A percentile compares a stretch with the other conserved stretches of the same genome.
These are phyloP conservation scores for Halcyon badia DNA, from an alignment of 2,797 vertebrate species.

Conservation along the genomic window DNA sequence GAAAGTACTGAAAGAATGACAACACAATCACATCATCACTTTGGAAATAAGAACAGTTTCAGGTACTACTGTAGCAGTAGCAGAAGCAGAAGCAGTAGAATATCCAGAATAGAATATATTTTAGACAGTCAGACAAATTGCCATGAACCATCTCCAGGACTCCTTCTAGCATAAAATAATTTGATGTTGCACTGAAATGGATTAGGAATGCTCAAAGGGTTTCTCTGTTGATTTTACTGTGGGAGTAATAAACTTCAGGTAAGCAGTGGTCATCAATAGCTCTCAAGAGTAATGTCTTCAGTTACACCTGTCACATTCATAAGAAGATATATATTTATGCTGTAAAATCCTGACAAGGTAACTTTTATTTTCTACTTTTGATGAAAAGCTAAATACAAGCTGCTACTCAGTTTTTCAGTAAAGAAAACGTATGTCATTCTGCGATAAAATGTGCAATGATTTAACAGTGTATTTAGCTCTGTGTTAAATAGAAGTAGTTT, in stretches of 20 bases:
- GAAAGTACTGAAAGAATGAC: not conserved
- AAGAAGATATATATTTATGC: not conserved
- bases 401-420: not conserved
- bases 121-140: not conserved
- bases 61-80: not conserved
- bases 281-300: not conserved
- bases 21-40: not conserved
- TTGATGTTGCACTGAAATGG: not conserved
- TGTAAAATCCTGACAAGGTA: not conserved
- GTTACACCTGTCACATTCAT: not conserved
- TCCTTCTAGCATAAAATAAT: not conserved
- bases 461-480: not conserved
- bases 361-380: not conserved
- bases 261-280: fast-evolving
- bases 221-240: not conserved
- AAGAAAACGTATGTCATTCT: not conserved
- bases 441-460: not conserved
- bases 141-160: not conserved
- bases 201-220: not conserved
- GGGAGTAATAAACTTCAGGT: not conserved
- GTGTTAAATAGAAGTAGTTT: not conserved
- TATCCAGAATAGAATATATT: not conserved
- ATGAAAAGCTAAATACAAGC: not conserved
- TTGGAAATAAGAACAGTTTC: not conserved
- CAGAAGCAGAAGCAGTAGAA: not conserved